A percentile compares a stretch with the other conserved stretches of the same genome.
Evolutionary conservation across 2,113 vertebrate genomes (phyloP).

Genomic region (Lamprologus ornatipinnis): DNA sequence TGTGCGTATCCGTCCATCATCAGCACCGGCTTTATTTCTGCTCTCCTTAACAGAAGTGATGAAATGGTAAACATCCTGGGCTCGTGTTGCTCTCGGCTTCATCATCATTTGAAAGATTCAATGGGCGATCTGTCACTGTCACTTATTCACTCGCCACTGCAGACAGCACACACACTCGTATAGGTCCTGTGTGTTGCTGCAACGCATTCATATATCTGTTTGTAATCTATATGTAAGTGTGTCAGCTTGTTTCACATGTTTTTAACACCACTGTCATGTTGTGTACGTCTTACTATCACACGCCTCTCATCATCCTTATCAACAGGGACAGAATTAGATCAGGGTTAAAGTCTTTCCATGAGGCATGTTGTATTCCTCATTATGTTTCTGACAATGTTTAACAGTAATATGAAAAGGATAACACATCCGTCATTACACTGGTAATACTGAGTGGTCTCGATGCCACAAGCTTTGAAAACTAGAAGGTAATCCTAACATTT

Average conservation of each 20-base stretch:
- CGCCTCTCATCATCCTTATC: not conserved
- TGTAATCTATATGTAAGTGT: not conserved
- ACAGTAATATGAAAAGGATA: not conserved
- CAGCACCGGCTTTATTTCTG: not conserved
- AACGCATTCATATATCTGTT: fast-evolving
- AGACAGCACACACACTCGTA: not conserved
- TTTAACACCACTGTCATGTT: not conserved
- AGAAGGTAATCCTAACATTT: not conserved
- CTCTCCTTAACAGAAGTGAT: not conserved
- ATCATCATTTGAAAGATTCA: constrained; percentile 19
- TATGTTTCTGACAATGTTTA: not conserved
- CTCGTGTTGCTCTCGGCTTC: not conserved
- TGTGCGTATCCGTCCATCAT: not conserved
- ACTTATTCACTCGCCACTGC: not conserved
- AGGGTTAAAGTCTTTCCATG: not conserved
- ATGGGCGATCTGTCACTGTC: constrained; percentile 17
- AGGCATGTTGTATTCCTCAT: no score
- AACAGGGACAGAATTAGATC: not conserved
- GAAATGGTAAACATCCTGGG: not conserved
- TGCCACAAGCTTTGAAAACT: not conserved
- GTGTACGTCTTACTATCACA: not conserved
- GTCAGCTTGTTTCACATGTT: not conserved
- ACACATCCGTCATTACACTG: not conserved
- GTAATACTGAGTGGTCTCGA: not conserved
- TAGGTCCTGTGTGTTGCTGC: not conserved